Evolutionary conservation across 2,797 vertebrate genomes (phyloP).

Genomic region (Neosalanx taihuensis): DNA sequence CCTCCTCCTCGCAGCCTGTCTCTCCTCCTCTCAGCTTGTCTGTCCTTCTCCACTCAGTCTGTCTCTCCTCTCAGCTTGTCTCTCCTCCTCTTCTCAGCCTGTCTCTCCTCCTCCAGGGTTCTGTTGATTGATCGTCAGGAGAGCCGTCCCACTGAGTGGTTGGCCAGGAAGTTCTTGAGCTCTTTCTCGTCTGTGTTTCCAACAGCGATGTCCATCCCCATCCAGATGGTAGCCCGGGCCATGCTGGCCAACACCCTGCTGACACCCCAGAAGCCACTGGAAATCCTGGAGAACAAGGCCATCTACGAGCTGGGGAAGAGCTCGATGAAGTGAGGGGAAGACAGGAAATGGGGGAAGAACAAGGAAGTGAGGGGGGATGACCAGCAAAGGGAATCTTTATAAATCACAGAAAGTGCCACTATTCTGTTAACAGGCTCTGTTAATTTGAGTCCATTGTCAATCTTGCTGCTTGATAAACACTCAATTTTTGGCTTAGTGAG

Average conservation of each 20-base stretch:
- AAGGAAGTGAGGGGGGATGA: no score
- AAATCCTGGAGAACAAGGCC: constrained; percentile 77
- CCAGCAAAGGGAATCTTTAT: neutral
- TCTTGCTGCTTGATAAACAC: neutral
- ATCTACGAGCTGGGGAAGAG: constrained; percentile 61
- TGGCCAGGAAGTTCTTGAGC: constrained; percentile 66
- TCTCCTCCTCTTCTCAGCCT: no score
- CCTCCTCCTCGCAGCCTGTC: no score
- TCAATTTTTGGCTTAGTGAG: neutral
- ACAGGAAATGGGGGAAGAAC: no score
- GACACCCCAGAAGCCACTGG: constrained; percentile 58
- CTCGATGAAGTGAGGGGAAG: constrained; percentile 28
- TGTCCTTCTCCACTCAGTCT: no score
- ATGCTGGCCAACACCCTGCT: constrained; percentile 72
- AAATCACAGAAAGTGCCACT: neutral
- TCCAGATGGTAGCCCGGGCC: constrained; percentile 61
- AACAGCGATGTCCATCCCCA: constrained; percentile 67
- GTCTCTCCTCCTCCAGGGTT: constrained; percentile 54
- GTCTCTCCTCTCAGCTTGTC: no score
- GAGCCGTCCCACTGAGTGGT: constrained; percentile 70
- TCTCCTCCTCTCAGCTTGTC: no score
- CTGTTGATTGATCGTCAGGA: constrained; percentile 76
- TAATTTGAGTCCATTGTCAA: neutral
- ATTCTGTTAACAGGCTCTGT: neutral
- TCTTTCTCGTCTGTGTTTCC: constrained; percentile 59